Evolutionary conservation across 2,113 vertebrate genomes (phyloP).

Genomic region (Toxotes chatareus): DNA sequence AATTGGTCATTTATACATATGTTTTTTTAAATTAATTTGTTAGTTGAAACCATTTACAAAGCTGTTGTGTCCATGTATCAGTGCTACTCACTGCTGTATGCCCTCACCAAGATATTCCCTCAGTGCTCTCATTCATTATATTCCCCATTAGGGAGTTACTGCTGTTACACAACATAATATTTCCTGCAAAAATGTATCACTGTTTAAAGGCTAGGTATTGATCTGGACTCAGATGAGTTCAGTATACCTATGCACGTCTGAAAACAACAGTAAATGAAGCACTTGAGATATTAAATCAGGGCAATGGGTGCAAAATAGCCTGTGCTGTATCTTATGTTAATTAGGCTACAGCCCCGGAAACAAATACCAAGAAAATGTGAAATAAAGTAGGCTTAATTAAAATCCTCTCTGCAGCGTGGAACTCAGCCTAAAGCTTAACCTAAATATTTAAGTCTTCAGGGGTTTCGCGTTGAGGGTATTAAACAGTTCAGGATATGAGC

Average conservation of each 20-base stretch:
- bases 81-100: background rate
- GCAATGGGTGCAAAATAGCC: background rate
- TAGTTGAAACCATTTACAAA: background rate
- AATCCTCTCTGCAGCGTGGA: constrained; percentile 10
- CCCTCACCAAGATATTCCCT: background rate
- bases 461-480: constrained; percentile 29
- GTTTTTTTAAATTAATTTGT: no score
- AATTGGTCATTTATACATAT: background rate
- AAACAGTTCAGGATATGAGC: constrained; percentile 22
- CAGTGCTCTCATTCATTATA: background rate
- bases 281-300: background rate
- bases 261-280: constrained; percentile 7
- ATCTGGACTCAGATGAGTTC: background rate
- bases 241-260: background rate
- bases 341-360: background rate
- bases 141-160: background rate
- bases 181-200: background rate
- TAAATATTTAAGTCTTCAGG: constrained; percentile 45
- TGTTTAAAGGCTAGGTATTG: background rate
- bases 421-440: constrained; percentile 21
- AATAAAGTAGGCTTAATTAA: constrained; percentile 31
- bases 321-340: constrained; percentile 16
- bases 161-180: background rate
- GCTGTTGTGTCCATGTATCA: background rate
- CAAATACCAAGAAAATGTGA: constrained; percentile 9